Conservation (phyloP, 53 echinoderm and acorn worm genomes). For the Glandiceps talaboti region DNA sequence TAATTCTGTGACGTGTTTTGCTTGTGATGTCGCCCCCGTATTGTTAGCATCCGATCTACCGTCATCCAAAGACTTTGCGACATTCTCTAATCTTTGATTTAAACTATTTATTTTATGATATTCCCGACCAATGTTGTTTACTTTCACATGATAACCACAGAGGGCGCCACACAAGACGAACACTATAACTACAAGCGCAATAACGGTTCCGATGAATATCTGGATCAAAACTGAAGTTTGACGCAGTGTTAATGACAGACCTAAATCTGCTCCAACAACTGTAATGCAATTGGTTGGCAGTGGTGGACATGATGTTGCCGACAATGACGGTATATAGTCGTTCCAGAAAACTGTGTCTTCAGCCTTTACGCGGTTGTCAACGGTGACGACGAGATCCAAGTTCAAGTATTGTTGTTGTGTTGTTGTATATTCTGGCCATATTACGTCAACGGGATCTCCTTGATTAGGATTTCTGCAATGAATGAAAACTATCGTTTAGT, state of each 20-base stretch:
- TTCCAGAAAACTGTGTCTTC: conserved; percentile 28
- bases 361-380: conserved; percentile 17
- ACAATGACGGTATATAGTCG: conserved; percentile 18
- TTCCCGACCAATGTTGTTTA: too few species aligned
- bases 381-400: conserved; percentile 13
- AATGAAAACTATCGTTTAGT: too few species aligned
- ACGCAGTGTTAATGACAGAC: background rate
- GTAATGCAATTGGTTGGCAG: conserved; percentile 7
- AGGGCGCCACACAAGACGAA: conserved; percentile 4
- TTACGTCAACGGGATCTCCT: background rate
- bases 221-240: conserved; percentile 14
- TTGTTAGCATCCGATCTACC: too few species aligned
- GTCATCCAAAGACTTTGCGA: too few species aligned
- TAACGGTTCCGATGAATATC: conserved; percentile 8
- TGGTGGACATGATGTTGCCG: background rate
- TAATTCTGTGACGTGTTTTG: too few species aligned
- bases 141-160: background rate
- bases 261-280: conserved; percentile 5
- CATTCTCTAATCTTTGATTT: too few species aligned
- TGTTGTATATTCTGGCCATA: conserved; percentile 23
- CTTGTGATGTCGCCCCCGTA: too few species aligned
- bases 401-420: conserved; percentile 31
- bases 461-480: conserved; percentile 38
- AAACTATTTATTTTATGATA: too few species aligned
- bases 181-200: conserved; percentile 7